Evolutionary conservation across 2,797 vertebrate genomes (phyloP), one percentile per base, ranked within the genome.

Genomic region (Sylvilagus floridanus): DNA sequence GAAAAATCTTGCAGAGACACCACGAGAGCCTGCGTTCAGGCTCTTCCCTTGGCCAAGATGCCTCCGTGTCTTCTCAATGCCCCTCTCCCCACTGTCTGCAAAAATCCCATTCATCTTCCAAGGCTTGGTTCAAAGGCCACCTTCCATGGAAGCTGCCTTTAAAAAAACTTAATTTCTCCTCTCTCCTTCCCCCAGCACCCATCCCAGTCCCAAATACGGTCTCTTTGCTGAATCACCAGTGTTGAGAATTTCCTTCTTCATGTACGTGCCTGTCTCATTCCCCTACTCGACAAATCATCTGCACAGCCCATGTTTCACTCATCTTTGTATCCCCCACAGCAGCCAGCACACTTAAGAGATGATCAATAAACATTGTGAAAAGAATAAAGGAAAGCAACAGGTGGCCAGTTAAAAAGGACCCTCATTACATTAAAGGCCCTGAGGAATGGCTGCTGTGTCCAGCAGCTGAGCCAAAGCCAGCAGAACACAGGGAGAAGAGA

Each of bases 51-150:
- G 54, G 88, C 21, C 79, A 94, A 72, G 91, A 94, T 76, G 54
- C 57, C n/a, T 81, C 77, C 37, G 69, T 52, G n/a, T 93, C 91
- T 42, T 94, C 87, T 93, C 93, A 92, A 97, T 91, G 94, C 66
- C 87, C 88, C 65, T 19, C 86, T 60, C 88, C 88, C 75, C 77
- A 57, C 69, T 5, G 3, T 88, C 72, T 95, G 76, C 89, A 95
- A 95, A 95, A 97, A 81, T 92, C 88, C 87, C 68, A 95, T 93
- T 96, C 84, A 96, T 96, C 92, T 95, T 90, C 78, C 91, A 90
- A 95, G 94, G 77, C 73, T 96, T 94, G 89, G 63, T 96, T 96
- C 92, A 96, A 97, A 96, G 95, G 93, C 71, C 86, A 94, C 90
- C 69, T 94, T 94, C 88, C 84, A 85, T 16, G 52, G 78, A 94